A percentile compares a stretch with the other conserved stretches of the same genome.
Evolutionary conservation across 2,113 vertebrate genomes (phyloP).

Genomic region (Plecotus auritus): DNA sequence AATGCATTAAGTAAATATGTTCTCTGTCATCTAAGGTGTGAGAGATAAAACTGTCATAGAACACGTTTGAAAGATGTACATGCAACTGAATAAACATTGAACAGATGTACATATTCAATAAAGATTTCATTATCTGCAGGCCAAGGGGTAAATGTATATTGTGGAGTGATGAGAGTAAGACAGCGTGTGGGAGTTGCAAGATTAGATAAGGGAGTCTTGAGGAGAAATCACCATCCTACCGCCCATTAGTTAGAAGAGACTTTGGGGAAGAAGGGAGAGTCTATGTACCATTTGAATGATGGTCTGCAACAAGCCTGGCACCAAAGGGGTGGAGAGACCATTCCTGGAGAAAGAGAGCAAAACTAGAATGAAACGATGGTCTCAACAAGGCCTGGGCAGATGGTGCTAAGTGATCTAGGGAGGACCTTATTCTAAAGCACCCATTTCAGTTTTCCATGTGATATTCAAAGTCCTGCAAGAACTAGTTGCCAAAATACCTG

Average conservation of each 20-base stretch:
- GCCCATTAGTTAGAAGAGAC: not conserved
- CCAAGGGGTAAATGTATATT: conserved; percentile 18
- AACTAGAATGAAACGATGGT: not conserved
- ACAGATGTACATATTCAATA: conserved; percentile 56
- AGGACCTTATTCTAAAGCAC: not conserved
- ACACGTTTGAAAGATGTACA: conserved; percentile 38
- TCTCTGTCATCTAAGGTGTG: conserved; percentile 45
- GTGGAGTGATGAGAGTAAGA: conserved; percentile 40
- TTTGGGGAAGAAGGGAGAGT: not conserved
- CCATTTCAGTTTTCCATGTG: not conserved
- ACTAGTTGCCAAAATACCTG: not conserved
- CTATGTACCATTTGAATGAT: not conserved
- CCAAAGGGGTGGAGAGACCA: not conserved
- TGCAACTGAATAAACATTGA: conserved; percentile 50
- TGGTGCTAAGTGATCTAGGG: not conserved
- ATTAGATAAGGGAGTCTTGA: conserved; percentile 35
- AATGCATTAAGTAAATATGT: conserved; percentile 36
- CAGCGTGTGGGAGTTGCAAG: not conserved
- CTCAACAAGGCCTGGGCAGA: not conserved
- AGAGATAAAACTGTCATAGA: conserved; percentile 45
- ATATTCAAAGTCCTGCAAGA: not conserved
- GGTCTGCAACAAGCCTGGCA: not conserved
- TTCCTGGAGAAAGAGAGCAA: not conserved
- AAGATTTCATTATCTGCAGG: conserved; percentile 53
- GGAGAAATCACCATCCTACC: not conserved